Conservation (phyloP, 2,888 invertebrate species). For the Luperina nickerlii region DNA sequence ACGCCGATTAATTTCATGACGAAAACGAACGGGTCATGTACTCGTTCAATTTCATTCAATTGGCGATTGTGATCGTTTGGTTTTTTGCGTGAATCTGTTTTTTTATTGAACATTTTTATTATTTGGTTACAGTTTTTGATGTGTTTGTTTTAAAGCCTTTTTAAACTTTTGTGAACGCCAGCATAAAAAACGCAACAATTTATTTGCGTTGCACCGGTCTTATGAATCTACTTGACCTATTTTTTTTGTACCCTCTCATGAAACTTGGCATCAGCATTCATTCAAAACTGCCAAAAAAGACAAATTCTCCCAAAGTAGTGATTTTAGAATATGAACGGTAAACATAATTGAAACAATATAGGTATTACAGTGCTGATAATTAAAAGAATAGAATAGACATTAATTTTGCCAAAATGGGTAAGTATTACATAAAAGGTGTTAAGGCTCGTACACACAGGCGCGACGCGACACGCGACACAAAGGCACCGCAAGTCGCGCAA, state of each 20-base stretch:
- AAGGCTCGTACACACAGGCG: too few species aligned
- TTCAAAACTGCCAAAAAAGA: not conserved
- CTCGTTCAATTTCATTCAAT: slow-evolving; percentile 66
- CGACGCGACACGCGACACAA: too few species aligned
- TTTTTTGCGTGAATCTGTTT: slow-evolving; percentile 43
- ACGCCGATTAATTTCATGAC: slow-evolving; percentile 68
- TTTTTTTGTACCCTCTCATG: not conserved
- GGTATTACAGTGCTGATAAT: not conserved
- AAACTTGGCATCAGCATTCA: not conserved
- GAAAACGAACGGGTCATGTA: slow-evolving; percentile 57
- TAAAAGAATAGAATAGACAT: not conserved
- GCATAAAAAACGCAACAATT: not conserved
- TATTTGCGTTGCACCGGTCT: not conserved
- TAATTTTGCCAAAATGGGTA: not conserved
- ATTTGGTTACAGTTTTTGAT: slow-evolving; percentile 16
- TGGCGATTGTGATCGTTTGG: slow-evolving; percentile 60
- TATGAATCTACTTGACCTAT: not conserved
- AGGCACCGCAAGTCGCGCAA: too few species aligned
- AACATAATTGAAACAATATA: not conserved
- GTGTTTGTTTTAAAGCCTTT: not conserved
- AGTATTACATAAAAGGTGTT: not conserved
- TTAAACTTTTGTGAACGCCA: not conserved
- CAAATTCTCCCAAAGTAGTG: not conserved
- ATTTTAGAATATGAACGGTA: not conserved
- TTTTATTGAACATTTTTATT: slow-evolving; percentile 42